Evolutionary conservation across 2,113 vertebrate genomes (phyloP), one percentile per base, ranked within the genome.

Genomic region (Tylochromis polylepis): DNA sequence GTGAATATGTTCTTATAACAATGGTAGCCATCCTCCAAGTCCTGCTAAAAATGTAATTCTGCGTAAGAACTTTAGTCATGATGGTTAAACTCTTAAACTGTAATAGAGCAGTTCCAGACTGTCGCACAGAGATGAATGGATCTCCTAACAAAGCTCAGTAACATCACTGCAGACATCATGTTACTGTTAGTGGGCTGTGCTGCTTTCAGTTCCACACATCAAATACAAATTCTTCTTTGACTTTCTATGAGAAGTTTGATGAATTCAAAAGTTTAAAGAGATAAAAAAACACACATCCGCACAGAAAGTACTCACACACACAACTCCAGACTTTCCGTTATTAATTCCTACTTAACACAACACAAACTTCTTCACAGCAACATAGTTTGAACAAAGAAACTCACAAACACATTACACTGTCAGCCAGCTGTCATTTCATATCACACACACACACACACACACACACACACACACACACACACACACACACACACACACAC

Each of bases 371-470:
- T 49, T 29, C 43, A 31, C 24, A 77, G 83, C 46, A 56, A 14
- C 8, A 15, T 31, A 49, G 18, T 20, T 18, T 18, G 55, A 83
- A 85, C 57, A 83, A 67, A 70, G 22, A 82, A 77, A 88, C 72
- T 81, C 22, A 56, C 59, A 86, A 84, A 89, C 86, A 92, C 79
- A 83, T 86, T 86, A 60, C 75, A 87, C 81, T 55, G 58, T 86
- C 81, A 90, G 81, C 79, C 75, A 51, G 79, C 88, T 83, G 88
- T 85, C 87, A 85, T 36, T 85, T 91, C 72, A 79, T 46, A 88
- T 88, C 87, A 84, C 27, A 62, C 75, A 36, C 43, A 85, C 79
- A 58, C 59, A 83, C 86, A n/a, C n/a, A n/a, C n/a, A n/a, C n/a
- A n/a, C n/a, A n/a, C n/a, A n/a, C n/a, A n/a, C n/a, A n/a, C n/a